Conservation (phyloP, 1,140 invertebrate species). For the Drosophila nigromelanica region DNA sequence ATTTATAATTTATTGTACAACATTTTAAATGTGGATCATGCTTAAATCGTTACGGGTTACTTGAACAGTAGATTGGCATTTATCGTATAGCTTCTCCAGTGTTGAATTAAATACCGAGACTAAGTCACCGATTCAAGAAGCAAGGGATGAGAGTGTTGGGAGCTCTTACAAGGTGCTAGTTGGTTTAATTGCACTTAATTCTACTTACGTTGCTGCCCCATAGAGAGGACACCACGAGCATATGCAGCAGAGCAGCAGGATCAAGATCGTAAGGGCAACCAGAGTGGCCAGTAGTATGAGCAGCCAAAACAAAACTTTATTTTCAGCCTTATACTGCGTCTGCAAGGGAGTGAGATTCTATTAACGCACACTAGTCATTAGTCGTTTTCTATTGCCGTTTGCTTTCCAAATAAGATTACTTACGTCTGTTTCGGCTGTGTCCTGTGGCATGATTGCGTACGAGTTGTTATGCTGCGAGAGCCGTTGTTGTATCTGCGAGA, state of each 20-base stretch:
- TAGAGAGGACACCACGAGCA: constrained; percentile 92
- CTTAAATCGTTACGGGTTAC: background rate
- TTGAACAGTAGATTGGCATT: constrained; percentile 24
- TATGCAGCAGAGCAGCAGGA: constrained; percentile 91
- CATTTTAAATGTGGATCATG: background rate
- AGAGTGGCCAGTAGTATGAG: constrained; percentile 90
- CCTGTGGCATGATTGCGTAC: constrained; percentile 79
- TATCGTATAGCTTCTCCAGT: constrained; percentile 25
- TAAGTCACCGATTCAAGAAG: constrained; percentile 55
- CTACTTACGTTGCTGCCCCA: constrained; percentile 88
- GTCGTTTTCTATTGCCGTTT: background rate
- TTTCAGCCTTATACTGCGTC: constrained; percentile 89
- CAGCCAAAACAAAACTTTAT: constrained; percentile 90
- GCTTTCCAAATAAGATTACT: constrained; percentile 30
- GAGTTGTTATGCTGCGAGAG: constrained; percentile 85
- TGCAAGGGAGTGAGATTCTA: constrained; percentile 84
- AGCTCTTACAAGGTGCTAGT: constrained; percentile 1
- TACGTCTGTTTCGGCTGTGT: constrained; percentile 69
- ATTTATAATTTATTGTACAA: background rate
- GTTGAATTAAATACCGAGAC: constrained; percentile 26
- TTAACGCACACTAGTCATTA: constrained; percentile 46
- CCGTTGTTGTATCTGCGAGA: constrained; percentile 87
- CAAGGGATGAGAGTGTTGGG: constrained; percentile 20
- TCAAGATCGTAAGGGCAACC: constrained; percentile 88
- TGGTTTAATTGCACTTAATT: background rate